Conservation (phyloP, 1,140 invertebrate species). For the Drosophila truncata region DNA sequence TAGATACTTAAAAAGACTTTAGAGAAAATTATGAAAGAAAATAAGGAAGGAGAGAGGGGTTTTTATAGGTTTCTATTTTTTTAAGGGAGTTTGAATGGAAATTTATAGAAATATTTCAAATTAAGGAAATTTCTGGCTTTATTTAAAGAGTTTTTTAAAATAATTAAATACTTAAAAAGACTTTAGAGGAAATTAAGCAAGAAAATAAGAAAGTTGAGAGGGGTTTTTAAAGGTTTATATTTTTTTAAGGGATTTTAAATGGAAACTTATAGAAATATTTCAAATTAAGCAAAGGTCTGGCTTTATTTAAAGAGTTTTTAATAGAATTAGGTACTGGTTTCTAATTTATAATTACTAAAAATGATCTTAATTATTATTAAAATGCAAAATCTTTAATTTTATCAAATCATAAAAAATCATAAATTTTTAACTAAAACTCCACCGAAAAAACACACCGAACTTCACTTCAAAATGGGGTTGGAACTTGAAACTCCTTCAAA, state of each 20-base stretch:
- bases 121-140: no score
- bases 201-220: neutral
- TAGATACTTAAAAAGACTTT: neutral
- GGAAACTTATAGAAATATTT: neutral
- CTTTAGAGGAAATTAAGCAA: no score
- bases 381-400: neutral
- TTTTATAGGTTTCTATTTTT: neutral
- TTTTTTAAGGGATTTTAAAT: neutral
- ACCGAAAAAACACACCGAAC: neutral
- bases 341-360: neutral
- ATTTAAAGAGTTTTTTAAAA: no score
- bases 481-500: slow-evolving; percentile 5
- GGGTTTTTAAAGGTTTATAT: neutral
- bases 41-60: neutral
- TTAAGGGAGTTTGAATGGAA: neutral
- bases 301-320: neutral
- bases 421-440: slow-evolving; percentile 10
- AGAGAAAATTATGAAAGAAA: neutral
- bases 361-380: neutral
- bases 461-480: neutral
- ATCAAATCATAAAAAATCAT: slow-evolving; percentile 5
- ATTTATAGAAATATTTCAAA: neutral
- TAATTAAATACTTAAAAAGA: neutral
- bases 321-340: neutral
- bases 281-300: neutral